Evolutionary conservation across 2,888 invertebrate genomes (phyloP).

Genomic region (Sericinus montela): DNA sequence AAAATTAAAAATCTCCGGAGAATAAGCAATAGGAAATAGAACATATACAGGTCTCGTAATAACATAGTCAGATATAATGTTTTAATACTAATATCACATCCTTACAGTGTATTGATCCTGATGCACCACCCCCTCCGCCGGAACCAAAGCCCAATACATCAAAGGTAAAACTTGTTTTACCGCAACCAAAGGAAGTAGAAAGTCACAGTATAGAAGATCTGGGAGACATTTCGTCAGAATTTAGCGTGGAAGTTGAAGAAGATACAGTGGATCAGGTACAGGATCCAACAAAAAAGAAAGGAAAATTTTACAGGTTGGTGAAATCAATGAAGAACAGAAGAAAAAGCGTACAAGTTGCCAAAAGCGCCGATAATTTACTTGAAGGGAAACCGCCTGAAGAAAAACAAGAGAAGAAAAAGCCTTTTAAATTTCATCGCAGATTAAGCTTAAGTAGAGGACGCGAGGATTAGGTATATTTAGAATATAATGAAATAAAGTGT

Average conservation of each 20-base stretch:
- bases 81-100: background rate
- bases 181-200: slow-evolving; percentile 49
- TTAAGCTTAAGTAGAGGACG: slow-evolving; percentile 67
- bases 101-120: slow-evolving; percentile 67
- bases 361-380: slow-evolving; percentile 62
- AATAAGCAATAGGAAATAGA: too few relatives aligned
- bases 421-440: slow-evolving; percentile 67
- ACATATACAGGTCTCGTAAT: too few relatives aligned
- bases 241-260: slow-evolving; percentile 70
- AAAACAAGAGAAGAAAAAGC: slow-evolving; percentile 61
- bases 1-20: too few relatives aligned
- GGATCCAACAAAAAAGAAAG: slow-evolving; percentile 61
- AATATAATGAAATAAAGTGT: background rate
- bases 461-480: slow-evolving; percentile 50
- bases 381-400: slow-evolving; percentile 56
- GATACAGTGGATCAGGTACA: slow-evolving; percentile 48
- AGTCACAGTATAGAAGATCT: slow-evolving; percentile 70
- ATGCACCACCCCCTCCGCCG: slow-evolving; percentile 52
- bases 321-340: slow-evolving; percentile 72
- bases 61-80: too few relatives aligned
- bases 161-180: slow-evolving; percentile 53
- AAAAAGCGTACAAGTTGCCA: slow-evolving; percentile 72
- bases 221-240: slow-evolving; percentile 72
- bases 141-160: slow-evolving; percentile 63
- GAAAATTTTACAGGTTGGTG: slow-evolving; percentile 68